Percentiles rank a stretch among this genome's conserved stretches.
Evolutionary conservation across 2,797 vertebrate genomes (phyloP).

Genomic region (Choloepus didactylus): DNA sequence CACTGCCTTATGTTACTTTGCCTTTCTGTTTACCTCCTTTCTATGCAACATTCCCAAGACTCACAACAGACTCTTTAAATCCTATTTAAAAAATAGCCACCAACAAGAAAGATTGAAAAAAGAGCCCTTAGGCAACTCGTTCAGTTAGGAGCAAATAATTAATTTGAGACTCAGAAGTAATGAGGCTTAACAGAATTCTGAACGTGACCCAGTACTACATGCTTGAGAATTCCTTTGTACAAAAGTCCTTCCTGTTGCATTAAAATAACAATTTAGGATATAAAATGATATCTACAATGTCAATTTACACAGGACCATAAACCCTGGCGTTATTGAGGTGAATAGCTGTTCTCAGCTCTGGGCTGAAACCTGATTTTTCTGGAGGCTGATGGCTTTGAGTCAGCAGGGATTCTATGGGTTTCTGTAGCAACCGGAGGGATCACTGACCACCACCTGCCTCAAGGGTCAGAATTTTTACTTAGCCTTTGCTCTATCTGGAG

Average conservation of each 20-base stretch:
- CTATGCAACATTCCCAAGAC: conserved; percentile 61
- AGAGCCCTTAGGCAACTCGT: conserved; percentile 51
- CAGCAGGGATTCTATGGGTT: neutral
- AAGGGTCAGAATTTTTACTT: neutral
- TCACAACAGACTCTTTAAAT: conserved; percentile 55
- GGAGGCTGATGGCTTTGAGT: neutral
- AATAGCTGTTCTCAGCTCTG: conserved; percentile 31
- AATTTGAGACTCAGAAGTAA: conserved; percentile 65
- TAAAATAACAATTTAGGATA: conserved; percentile 61
- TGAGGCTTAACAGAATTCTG: conserved; percentile 61
- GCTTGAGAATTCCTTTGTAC: conserved; percentile 47
- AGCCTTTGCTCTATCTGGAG: neutral
- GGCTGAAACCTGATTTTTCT: neutral
- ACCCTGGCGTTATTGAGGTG: neutral
- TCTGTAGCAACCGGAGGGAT: neutral
- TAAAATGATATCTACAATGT: conserved; percentile 21
- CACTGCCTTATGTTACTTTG: conserved; percentile 68
- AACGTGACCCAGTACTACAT: neutral
- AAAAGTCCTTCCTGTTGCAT: conserved; percentile 34
- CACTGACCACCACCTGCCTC: neutral
- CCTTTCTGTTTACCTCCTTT: conserved; percentile 75
- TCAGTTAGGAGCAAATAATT: conserved; percentile 73
- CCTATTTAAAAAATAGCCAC: conserved; percentile 64
- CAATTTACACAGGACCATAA: conserved; percentile 8
- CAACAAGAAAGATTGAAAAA: conserved; percentile 39